Evolutionary conservation across 2,888 invertebrate species (phyloP).

Genomic region (Disparrhopalites patrizii): DNA sequence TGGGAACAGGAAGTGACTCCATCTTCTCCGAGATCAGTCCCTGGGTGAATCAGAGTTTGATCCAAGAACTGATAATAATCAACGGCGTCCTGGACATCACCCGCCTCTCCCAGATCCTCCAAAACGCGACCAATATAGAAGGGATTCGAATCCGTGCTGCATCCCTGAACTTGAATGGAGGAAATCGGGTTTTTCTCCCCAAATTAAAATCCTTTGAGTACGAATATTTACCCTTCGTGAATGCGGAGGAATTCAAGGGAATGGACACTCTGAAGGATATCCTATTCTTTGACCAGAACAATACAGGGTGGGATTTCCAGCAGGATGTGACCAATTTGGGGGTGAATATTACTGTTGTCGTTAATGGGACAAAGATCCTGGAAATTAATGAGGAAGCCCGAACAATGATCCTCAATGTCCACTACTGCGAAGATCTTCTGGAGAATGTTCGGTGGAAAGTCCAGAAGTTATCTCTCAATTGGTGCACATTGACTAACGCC

Average conservation of each 20-base stretch:
- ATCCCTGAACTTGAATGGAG: background rate
- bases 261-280: slow-evolving; percentile 11
- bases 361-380: slow-evolving; percentile 22
- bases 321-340: slow-evolving; percentile 17
- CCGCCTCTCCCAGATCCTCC: background rate
- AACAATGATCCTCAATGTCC: slow-evolving; percentile 17
- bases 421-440: slow-evolving; percentile 17
- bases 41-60: too few species aligned
- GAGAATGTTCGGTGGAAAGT: background rate
- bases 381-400: slow-evolving; percentile 11
- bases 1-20: too few species aligned
- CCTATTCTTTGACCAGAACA: slow-evolving; percentile 18
- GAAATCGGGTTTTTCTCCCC: slow-evolving; percentile 10
- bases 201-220: slow-evolving; percentile 20
- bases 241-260: slow-evolving; percentile 20
- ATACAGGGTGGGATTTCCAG: slow-evolving; percentile 17
- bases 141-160: background rate
- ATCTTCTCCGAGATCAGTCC: too few species aligned
- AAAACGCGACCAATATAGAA: background rate
- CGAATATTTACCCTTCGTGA: slow-evolving; percentile 2
- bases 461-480: background rate
- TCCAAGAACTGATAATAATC: too few species aligned
- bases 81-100: background rate
- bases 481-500: slow-evolving; percentile 7
- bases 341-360: slow-evolving; percentile 10